These are phyloP conservation scores for Petaurus breviceps DNA, from an alignment of 2,113 vertebrate species.

Conservation along the genomic window DNA sequence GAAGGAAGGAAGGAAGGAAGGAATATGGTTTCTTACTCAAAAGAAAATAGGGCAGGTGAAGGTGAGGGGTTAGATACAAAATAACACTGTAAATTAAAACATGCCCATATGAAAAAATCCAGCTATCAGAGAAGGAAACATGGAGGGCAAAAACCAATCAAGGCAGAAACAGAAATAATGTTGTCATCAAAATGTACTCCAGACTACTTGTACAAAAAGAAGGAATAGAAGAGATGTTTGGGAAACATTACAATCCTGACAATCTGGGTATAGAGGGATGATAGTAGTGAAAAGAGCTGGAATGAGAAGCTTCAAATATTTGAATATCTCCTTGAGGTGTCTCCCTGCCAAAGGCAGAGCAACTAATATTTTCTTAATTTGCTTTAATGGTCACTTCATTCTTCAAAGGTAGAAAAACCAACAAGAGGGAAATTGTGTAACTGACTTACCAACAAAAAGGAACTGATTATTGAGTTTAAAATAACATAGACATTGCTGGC, in stretches of 20 bases:
- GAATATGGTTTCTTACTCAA: neutral
- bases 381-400: neutral
- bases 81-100: neutral
- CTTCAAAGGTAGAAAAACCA: neutral
- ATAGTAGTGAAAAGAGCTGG: neutral
- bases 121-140: neutral
- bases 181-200: neutral
- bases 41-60: neutral
- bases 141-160: neutral
- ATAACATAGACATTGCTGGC: neutral
- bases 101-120: neutral
- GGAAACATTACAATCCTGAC: neutral
- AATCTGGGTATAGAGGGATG: neutral
- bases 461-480: neutral
- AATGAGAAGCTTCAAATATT: neutral
- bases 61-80: neutral
- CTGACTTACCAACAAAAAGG: neutral
- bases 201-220: neutral
- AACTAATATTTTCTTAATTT: neutral
- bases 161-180: neutral
- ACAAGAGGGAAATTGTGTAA: neutral
- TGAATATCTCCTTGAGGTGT: neutral
- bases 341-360: neutral
- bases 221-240: neutral
- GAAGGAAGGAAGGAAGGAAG: too few relatives aligned